Evolutionary conservation across 2,888 invertebrate species (phyloP), one percentile per base, ranked within the genome.

Genomic region (Pandemis corylana): DNA sequence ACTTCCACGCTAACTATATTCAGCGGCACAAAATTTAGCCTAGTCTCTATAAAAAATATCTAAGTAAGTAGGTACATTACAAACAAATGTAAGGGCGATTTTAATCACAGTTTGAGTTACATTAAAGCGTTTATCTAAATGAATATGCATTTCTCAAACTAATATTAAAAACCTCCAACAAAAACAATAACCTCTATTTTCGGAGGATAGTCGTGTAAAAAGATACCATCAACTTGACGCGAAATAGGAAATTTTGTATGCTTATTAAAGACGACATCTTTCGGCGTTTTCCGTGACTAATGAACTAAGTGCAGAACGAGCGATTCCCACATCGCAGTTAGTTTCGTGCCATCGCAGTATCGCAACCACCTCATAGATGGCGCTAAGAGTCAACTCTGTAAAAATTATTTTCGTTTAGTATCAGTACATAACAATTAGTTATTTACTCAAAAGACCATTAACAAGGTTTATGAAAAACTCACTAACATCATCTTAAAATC

Each of bases 311-410:
- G 36, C 28, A 13, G 44, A 56, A 49, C 7, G 13, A 5, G 10
- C 20, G 41, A 12, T 59, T 46, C n/a, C 36, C 63, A 59, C 53
- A 20, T 1, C 4, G 15, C n/a, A 9, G 65, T 7, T 28, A 44
- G 69, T 42, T 15, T 64, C 49, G 13, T 41, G 15, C 10, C 10
- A 28, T 49, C 20, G 20, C 56, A 65, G 69, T 65, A 12, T 15
- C 13, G 13, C 51, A 9, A 51, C 74, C 74, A 69, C 69, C 51
- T 36, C 12, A 59, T 13, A 69, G 74, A 69, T 74, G 74, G 69
- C 74, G 69, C 9, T 46, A 46, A 5, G 0, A 46, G 44, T 15
- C 20, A 15, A 15, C 2, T 36, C 28, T 36, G 4, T 36, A 36
- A 36, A 2, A 36, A 36, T 2, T 36, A 1, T 36, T 36, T 36